A percentile compares a stretch with the other conserved stretches of the same genome.
Conservation (phyloP, 1,140 invertebrate species). For the Fopius arisanus region DNA sequence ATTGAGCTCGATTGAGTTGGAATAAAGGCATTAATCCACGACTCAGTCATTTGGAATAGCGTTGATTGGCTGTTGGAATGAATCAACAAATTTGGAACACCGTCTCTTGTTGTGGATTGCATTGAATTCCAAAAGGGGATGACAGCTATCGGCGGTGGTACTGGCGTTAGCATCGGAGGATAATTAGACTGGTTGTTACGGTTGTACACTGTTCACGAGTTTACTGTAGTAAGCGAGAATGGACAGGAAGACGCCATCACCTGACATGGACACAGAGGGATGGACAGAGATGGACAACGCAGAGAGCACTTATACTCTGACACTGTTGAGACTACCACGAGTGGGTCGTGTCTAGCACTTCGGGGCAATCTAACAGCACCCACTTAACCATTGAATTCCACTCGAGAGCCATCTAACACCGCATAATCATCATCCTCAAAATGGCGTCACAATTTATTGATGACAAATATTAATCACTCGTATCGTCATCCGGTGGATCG, state of each 20-base stretch:
- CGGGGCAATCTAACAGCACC: background rate
- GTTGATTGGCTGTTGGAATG: background rate
- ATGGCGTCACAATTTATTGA: background rate
- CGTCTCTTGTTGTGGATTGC: background rate
- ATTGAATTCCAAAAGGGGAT: background rate
- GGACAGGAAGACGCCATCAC: conserved; percentile 8
- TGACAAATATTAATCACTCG: no score
- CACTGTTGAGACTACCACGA: background rate
- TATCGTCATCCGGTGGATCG: no score
- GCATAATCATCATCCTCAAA: background rate
- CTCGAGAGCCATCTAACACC: background rate
- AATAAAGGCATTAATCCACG: background rate
- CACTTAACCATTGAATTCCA: background rate
- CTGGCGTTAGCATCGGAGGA: background rate
- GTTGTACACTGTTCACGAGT: background rate
- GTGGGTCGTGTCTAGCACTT: background rate
- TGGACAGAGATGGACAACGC: background rate
- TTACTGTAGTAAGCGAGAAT: conserved; percentile 9
- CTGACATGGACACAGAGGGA: background rate
- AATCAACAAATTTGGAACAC: background rate
- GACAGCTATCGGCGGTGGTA: background rate
- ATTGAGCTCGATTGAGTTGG: background rate
- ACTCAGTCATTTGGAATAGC: background rate
- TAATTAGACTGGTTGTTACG: conserved; percentile 1
- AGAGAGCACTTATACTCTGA: background rate